These are phyloP conservation scores for Chrysopilus asiliformis DNA, from an alignment of 2,888 invertebrate species.

Conservation along the genomic window DNA sequence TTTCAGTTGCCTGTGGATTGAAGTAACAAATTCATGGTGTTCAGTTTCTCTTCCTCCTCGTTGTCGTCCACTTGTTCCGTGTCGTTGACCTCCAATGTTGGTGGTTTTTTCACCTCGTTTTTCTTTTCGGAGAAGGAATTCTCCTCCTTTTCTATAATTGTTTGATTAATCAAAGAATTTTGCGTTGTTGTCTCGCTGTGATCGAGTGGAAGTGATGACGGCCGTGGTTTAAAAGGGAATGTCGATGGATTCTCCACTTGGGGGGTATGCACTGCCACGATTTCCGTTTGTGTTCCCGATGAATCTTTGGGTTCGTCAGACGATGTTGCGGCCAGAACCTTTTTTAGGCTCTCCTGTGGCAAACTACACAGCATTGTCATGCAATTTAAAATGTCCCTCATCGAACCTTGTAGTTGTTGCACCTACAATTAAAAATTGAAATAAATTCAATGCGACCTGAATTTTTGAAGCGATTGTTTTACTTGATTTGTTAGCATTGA, in stretches of 20 bases:
- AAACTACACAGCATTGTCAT: conserved; percentile 43
- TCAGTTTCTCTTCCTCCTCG: conserved; percentile 4
- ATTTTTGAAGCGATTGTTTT: no score
- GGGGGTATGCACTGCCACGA: conserved; percentile 63
- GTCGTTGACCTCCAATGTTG: not conserved
- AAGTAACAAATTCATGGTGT: conserved; percentile 2
- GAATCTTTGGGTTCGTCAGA: conserved; percentile 23
- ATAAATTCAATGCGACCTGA: no score
- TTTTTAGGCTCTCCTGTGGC: conserved; percentile 30
- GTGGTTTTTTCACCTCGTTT: not conserved
- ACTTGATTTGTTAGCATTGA: conserved; percentile 60
- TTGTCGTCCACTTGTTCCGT: conserved; percentile 2
- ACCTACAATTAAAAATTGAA: conserved; percentile 40
- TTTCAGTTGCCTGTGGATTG: no score
- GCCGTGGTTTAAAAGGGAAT: conserved; percentile 37
- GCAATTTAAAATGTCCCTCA: conserved; percentile 63
- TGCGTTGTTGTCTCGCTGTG: conserved; percentile 14
- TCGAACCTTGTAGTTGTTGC: conserved; percentile 62
- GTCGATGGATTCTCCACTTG: conserved; percentile 41
- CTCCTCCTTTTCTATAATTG: conserved; percentile 1
- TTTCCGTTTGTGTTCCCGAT: conserved; percentile 61
- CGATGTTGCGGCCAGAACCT: conserved; percentile 25
- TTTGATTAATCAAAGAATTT: conserved; percentile 13
- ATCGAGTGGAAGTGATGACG: conserved; percentile 32
- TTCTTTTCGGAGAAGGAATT: conserved; percentile 1